These are phyloP conservation scores for Nymphicus hollandicus DNA, from an alignment of 2,113 vertebrate genomes.

Conservation along the genomic window DNA sequence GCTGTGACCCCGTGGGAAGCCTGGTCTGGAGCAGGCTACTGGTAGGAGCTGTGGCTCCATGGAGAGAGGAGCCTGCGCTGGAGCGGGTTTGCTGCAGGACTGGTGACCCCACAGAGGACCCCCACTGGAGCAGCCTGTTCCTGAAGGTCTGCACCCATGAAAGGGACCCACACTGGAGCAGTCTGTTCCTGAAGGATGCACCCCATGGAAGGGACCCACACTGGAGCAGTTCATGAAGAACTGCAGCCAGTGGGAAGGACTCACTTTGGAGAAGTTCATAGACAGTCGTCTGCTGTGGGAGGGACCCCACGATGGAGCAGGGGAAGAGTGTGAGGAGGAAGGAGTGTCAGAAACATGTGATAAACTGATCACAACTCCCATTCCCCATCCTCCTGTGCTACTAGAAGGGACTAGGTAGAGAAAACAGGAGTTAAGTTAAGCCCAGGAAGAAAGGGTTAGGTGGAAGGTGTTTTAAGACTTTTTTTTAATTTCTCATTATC, in stretches of 20 bases:
- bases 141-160: not conserved
- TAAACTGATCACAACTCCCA: rapidly evolving
- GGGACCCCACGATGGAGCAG: not conserved
- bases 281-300: rapidly evolving
- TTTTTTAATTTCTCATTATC: not conserved
- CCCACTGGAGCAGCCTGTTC: not conserved
- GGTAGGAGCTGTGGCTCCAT: not conserved
- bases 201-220: rapidly evolving
- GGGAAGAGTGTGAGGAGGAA: not conserved
- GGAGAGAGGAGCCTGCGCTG: not conserved
- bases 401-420: rapidly evolving
- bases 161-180: not conserved
- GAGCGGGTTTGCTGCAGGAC: not conserved
- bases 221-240: not conserved
- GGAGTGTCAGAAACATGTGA: rapidly evolving
- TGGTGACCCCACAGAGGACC: not conserved
- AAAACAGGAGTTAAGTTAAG: not conserved
- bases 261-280: rapidly evolving
- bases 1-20: not conserved
- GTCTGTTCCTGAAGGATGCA: too few species aligned
- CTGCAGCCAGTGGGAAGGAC: not conserved
- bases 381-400: rapidly evolving
- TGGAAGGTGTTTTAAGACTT: not conserved
- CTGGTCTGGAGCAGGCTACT: not conserved
- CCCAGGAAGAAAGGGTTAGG: not conserved